Base-by-base conservation (phyloP, 1,140 invertebrate species). In the Phymorhynchus buccinoides region DNA sequence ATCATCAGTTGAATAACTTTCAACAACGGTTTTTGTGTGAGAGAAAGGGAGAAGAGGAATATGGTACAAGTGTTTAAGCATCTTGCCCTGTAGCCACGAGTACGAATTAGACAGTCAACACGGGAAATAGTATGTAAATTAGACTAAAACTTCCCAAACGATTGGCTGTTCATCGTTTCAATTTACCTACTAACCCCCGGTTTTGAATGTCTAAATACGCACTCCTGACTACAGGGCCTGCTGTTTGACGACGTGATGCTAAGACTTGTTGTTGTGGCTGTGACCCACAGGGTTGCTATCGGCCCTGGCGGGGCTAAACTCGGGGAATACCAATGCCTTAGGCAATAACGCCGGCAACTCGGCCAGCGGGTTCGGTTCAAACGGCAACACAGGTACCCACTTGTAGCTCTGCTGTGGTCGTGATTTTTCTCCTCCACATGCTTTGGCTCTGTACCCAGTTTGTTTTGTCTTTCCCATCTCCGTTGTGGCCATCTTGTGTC, bases 271-370 rank as follows among this genome's bases (percentile, higher is more conserved):
- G 30, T 85, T 85, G 66, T 85, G 39, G 44, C 68, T 75, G 62
- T 85, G 84, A 41, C 41, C 82, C 66, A 82, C 84, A 87, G 86
- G 86, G 66, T 66, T 87, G 71, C 78, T 87, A 75, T 79, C 86
- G 78, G 84, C 86, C 84, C 80, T 87, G 71, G 84, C 86, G 12
- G 80, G 86, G 71, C 80, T 87, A 73, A 85, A 66, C 75, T 78
- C 68, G 41, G 83, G 86, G 44, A 87, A 82, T 86, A 48, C 94
- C 78, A 77, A 71, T 86, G 62, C 56, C 66, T 83, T 83, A 75
- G 44, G 83, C 80, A 84, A 56, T 75, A 85, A 77, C 88, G 84
- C 83, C 86, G 79, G 62, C 80, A 78, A 44, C 56, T 48, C 73
- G 66, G 41, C 62, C 79, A 80, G 71, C 81, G 84, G 84, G 62